These are phyloP conservation scores for Rana temporaria DNA, from an alignment of 2,113 vertebrate genomes.

Conservation along the genomic window DNA sequence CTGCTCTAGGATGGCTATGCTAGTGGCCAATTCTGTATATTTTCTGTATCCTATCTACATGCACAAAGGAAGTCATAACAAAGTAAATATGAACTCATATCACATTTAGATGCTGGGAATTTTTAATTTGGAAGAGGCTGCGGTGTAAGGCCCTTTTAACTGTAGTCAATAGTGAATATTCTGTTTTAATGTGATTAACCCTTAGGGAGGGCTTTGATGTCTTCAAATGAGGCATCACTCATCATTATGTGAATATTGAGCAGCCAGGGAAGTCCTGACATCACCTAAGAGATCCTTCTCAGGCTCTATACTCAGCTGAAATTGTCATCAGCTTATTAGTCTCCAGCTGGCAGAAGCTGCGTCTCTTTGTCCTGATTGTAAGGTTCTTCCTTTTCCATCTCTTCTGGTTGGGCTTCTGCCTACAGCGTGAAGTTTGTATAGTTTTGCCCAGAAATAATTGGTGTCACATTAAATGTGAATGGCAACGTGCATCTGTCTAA, in stretches of 20 bases:
- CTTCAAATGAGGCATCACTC: slow-evolving; percentile 57
- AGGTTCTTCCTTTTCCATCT: slow-evolving; percentile 55
- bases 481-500: slow-evolving; percentile 61
- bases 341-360: slow-evolving; percentile 64
- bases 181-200: slow-evolving; percentile 24
- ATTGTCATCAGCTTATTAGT: slow-evolving; percentile 68
- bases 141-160: not conserved
- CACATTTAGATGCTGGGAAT: too few relatives aligned
- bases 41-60: too few relatives aligned
- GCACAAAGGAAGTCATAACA: too few relatives aligned
- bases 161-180: not conserved
- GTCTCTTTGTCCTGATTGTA: slow-evolving; percentile 65
- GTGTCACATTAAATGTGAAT: slow-evolving; percentile 61
- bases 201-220: slow-evolving; percentile 58
- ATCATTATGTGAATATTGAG: slow-evolving; percentile 60
- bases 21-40: too few relatives aligned
- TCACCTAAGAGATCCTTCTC: slow-evolving; percentile 61
- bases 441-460: slow-evolving; percentile 47
- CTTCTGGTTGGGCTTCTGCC: slow-evolving; percentile 37
- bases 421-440: slow-evolving; percentile 56
- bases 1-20: too few relatives aligned
- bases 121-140: not conserved
- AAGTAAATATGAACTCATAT: too few relatives aligned
- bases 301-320: slow-evolving; percentile 61
- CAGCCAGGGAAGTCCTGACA: slow-evolving; percentile 61